Evolutionary conservation across 2,113 vertebrate genomes (phyloP).

Genomic region (Motacilla tschutschensis): DNA sequence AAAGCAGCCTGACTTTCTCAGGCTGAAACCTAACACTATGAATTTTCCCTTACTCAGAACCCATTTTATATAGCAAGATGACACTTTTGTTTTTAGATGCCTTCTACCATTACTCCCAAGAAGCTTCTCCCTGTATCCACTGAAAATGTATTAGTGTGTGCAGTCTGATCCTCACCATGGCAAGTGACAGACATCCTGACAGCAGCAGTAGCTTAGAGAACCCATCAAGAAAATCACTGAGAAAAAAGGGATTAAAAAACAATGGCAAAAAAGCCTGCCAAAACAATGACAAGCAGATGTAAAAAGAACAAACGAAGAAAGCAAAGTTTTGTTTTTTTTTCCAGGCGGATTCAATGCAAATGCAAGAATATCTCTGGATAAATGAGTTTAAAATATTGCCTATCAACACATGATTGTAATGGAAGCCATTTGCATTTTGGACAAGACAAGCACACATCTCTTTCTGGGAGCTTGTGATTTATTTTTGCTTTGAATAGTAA

Average conservation of each 20-base stretch:
- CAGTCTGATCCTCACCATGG: neutral
- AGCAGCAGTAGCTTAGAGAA: neutral
- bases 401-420: neutral
- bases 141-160: neutral
- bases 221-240: neutral
- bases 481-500: neutral
- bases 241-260: neutral
- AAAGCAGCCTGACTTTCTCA: neutral
- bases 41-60: neutral
- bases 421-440: neutral
- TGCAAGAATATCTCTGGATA: neutral
- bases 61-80: neutral
- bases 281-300: neutral
- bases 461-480: neutral
- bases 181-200: neutral
- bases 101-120: neutral
- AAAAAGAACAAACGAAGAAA: neutral
- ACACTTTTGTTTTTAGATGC: neutral
- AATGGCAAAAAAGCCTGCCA: rapidly evolving
- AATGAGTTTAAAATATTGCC: neutral
- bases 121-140: neutral
- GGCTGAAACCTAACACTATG: neutral
- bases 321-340: rapidly evolving
- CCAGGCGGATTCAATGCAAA: neutral
- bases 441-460: neutral